Evolutionary conservation across 2,113 vertebrate genomes (phyloP), one percentile per base, ranked within the genome.

Genomic region (Pangasianodon gigas): DNA sequence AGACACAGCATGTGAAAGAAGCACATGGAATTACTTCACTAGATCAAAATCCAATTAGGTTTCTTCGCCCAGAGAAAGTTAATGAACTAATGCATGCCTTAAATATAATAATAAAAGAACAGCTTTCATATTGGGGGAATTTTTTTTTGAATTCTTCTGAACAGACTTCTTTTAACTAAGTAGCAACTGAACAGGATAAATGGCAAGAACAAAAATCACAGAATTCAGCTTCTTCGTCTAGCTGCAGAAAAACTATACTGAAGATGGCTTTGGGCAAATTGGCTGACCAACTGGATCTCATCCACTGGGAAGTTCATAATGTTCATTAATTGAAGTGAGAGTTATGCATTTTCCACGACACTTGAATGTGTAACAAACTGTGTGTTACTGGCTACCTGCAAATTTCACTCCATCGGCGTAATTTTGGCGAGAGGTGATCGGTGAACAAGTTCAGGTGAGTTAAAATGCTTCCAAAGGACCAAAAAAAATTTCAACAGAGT

Each of bases 1-100:
- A 88, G 83, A 87, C 54, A 71, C 41, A 41, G 58, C 80, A 74
- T 84, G 32, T 84, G 51, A 60, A 84, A 90, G 62, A 75, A 71
- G 21, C 26, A 46, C 37, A 67, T n/a, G 74, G 54, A 82, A 48
- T 81, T 87, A 80, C 62, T 67, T 87, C 37, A 87, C 54, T 54
- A 82, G 77, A 71, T 71, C 84, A 87, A 71, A 46, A 52, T 18
- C 51, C 19, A 86, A 89, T 56, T 87, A 87, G 37, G 41, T 19
- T 11, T 84, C 84, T 86, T 89, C 79, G 14, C 48, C 65, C 67
- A 87, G 75, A 89, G 77, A 60, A 88, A 84, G 16, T 24, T 32
- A 91, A 37, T 24, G 18, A 65, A 18, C 26, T 62, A 46, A 51
- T 77, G 48, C 16, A 77, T 32, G 52, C 19, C 56, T 48, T 85